Base-by-base conservation (phyloP, 1,140 invertebrate genomes). In the Philaenus spumarius region DNA sequence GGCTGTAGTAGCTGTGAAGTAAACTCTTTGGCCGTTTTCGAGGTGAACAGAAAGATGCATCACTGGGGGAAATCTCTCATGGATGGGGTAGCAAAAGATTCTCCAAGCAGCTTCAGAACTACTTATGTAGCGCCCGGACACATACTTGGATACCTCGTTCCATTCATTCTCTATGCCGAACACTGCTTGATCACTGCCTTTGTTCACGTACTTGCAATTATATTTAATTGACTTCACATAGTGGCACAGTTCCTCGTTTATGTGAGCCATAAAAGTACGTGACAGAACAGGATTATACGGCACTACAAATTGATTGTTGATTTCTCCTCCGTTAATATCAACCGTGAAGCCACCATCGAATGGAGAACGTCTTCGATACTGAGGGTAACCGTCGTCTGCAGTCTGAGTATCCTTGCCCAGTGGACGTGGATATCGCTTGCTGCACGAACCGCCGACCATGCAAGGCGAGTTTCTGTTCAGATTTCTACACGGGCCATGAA, bases 121-220 rank as follows among this genome's bases (percentile, higher is more conserved):
- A 45, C 70, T 72, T 12, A 77, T 67, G 67, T 77, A 77, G 22
- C 74, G 61, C 42, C 70, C 73, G 58, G 67, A 46, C 55, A 68
- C 17, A 62, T 58, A 58, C 1, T 14, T 24, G 19, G 11, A 17
- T 17, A 58, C 20, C 30, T 58, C 55, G 22, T 22, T 42, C 55
- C n/a, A n/a, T n/a, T n/a, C n/a, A n/a, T 34, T 50, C 17, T 23
- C 23, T 11, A 24, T 4, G 3, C 3, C 26, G 9, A 30, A 30
- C 9, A 9, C 9, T 30, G 26, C 35, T 47, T 54, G 46, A 15
- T 22, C 26, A 30, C 64, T 71, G 17, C 70, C 71, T 69, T 75
- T 75, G 45, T 72, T 70, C 47, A 76, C 68, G 67, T 75, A 77
- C 59, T 74, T 76, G 62, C 68, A 69, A 60, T 68, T 63, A 57